phyloP scores from a whole-genome alignment of 2,888 invertebrate genomes.

The Eilema caniola region DNA sequence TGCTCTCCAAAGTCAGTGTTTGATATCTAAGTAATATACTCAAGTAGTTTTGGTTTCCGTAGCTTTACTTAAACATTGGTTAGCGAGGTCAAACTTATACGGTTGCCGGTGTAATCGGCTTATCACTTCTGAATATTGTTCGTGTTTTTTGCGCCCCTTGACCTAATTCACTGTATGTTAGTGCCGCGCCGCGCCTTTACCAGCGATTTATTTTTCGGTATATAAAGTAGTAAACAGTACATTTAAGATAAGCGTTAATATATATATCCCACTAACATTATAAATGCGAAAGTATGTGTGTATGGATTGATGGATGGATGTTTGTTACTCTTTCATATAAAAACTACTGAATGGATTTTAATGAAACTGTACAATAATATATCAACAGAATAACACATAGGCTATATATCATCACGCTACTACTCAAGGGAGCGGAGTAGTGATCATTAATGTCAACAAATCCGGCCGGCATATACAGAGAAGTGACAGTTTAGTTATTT shows the following conservation, averaged over 20 bases:
- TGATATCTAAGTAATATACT: background rate
- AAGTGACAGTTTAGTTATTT: too few species aligned
- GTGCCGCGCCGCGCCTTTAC: background rate
- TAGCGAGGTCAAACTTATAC: slow-evolving; percentile 1
- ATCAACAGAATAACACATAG: too few species aligned
- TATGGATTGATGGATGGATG: too few species aligned
- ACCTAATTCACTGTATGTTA: slow-evolving; percentile 2
- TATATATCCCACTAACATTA: too few species aligned
- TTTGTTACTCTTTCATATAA: too few species aligned
- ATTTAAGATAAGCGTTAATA: background rate
- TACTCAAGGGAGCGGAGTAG: too few species aligned
- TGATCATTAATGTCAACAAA: too few species aligned
- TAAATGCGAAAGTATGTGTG: too few species aligned
- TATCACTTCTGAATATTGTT: slow-evolving; percentile 7
- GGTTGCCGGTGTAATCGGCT: slow-evolving; percentile 6
- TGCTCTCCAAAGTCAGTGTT: background rate
- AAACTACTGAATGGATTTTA: too few species aligned
- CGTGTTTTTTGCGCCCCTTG: slow-evolving; percentile 8
- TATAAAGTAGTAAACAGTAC: background rate
- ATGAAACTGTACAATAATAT: too few species aligned
- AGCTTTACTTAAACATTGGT: background rate
- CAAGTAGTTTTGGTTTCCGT: background rate
- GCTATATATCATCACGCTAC: too few species aligned
- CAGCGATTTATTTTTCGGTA: background rate
- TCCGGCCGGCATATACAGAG: too few species aligned